These are phyloP conservation scores for Montipora foliosa DNA, from an alignment of 64 coral and sea anemone genomes.

Conservation along the genomic window DNA sequence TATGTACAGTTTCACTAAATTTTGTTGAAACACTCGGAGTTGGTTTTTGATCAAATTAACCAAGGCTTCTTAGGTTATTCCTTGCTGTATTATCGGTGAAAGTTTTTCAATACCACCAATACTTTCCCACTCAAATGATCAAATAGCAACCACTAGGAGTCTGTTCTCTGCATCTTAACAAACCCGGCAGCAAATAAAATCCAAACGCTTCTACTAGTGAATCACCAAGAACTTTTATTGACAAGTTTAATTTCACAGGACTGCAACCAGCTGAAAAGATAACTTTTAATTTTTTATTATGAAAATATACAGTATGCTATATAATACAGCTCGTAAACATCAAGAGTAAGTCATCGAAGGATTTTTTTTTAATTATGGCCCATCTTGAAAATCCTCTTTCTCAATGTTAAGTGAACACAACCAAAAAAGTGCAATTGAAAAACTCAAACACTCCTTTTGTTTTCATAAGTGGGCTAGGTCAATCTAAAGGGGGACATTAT, in stretches of 20 bases:
- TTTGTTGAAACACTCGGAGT: neutral
- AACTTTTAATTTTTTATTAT: neutral
- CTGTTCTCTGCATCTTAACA: neutral
- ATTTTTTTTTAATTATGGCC: too few species aligned
- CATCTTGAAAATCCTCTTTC: too few species aligned
- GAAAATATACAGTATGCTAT: neutral
- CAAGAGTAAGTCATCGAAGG: too few species aligned
- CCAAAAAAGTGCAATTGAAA: too few species aligned
- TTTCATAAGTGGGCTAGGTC: too few species aligned
- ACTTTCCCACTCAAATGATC: neutral
- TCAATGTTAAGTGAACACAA: too few species aligned
- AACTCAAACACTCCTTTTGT: too few species aligned
- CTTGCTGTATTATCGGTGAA: neutral
- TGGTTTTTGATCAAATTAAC: neutral
- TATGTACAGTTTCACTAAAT: constrained; percentile 1
- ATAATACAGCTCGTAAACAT: too few species aligned
- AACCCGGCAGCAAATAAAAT: neutral
- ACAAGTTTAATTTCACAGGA: neutral
- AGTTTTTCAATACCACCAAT: neutral
- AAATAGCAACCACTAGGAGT: neutral
- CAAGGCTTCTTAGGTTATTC: neutral
- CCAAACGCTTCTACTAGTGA: neutral
- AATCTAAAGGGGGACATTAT: too few species aligned
- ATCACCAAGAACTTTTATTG: neutral
- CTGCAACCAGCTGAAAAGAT: neutral